Base-by-base conservation (phyloP, 2,113 vertebrate genomes). In the Eclectus roratus region DNA sequence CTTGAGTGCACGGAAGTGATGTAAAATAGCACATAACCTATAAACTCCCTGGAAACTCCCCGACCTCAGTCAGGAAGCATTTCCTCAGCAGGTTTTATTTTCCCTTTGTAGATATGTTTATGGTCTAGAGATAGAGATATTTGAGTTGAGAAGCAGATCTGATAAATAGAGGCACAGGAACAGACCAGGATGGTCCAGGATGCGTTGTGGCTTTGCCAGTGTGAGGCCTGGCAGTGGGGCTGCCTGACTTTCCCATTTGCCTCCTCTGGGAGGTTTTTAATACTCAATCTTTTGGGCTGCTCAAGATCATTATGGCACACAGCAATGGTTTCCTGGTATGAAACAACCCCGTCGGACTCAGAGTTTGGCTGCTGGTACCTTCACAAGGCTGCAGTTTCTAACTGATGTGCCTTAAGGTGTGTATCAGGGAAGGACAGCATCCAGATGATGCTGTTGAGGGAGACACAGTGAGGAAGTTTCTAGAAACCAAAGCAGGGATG, bases 401-500 rank as follows among this genome's bases (percentile, higher is more conserved):
- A 24, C 13, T 16, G 41, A 3, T 5, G 24, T 39, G 47, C 37
- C 49, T n/a, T 9, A 2, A 3, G 15, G 9, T 44, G 47, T 31
- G 9, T 18, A 3, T 8, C 0, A 1, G 49, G 23, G 41, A 19
- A 49, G 49, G 56, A 39, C 1, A 5, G 4, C 31, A 7, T 23
- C 39, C n/a, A 9, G 18, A 10, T 5, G 39, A 7, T 24, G n/a
- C 39, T 55, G 10, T 5, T 69, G 52, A 33, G 35, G 21, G 29
- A 55, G 53, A 11, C 8, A 1, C 24, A 4, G 39, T 1, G 1
- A 8, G 4, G 50, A 52, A 50, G 27, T 10, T 29, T 46, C 44
- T n/a, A 17, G 41, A 46, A 68, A 14, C 35, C 3, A 1, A 9
- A 37, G 49, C 28, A 50, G 56, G n/a, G 64, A 4, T 11, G 10